These are phyloP conservation scores for Neuroterus valhalla DNA, from an alignment of 1,140 invertebrate species.

Conservation along the genomic window DNA sequence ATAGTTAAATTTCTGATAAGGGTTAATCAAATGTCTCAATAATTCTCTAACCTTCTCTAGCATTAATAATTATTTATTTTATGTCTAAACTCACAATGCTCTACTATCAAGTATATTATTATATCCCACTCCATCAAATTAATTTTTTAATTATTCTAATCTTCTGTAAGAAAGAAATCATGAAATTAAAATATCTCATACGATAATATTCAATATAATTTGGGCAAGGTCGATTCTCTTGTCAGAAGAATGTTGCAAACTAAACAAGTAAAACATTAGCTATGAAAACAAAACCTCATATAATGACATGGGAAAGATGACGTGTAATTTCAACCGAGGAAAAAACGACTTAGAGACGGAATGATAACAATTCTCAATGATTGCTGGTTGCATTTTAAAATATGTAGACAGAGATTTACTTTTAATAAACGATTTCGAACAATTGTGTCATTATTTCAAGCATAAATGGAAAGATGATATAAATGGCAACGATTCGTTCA, in stretches of 20 bases:
- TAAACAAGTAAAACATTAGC: neutral
- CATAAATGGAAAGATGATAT: slow-evolving; percentile 2
- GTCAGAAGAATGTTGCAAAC: neutral
- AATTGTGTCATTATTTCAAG: neutral
- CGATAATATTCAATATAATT: neutral
- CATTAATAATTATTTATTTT: neutral
- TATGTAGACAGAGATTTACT: neutral
- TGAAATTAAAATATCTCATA: neutral
- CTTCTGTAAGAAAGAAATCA: neutral
- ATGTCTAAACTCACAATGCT: neutral
- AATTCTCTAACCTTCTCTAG: neutral
- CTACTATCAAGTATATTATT: neutral
- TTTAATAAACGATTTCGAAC: neutral
- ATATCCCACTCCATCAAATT: neutral
- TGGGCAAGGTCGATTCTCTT: neutral
- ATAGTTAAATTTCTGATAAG: neutral
- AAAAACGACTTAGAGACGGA: neutral
- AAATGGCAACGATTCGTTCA: slow-evolving; percentile 21
- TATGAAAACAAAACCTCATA: neutral
- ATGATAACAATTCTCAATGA: neutral
- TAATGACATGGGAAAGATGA: neutral
- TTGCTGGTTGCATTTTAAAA: neutral
- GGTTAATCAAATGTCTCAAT: neutral
- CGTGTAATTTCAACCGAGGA: neutral
- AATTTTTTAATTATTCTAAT: neutral